Percentiles rank a stretch among this genome's conserved stretches.
phyloP scores from a whole-genome alignment of 2,797 vertebrate genomes.

The Moxostoma hubbsi region DNA sequence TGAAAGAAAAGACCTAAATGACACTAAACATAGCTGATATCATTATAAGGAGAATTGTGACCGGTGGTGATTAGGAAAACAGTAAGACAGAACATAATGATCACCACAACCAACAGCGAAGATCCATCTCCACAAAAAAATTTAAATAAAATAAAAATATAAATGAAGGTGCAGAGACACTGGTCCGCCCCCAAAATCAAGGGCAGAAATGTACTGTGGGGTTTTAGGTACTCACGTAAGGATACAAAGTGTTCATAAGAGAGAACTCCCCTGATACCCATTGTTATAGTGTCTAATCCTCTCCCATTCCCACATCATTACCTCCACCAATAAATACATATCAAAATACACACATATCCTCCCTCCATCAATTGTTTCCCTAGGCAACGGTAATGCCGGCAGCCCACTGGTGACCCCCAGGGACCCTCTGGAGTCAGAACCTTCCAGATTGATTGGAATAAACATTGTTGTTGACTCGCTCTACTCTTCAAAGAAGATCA shows the following conservation, averaged over 20 bases:
- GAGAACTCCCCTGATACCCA: conserved; percentile 55
- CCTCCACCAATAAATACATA: conserved; percentile 34
- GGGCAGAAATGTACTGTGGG: conserved; percentile 24
- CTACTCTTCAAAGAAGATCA: conserved; percentile 78
- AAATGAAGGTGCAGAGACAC: not conserved
- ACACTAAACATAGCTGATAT: conserved; percentile 8
- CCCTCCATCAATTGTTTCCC: conserved; percentile 45
- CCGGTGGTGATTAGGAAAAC: not conserved
- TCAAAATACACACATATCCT: conserved; percentile 31
- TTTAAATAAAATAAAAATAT: not conserved
- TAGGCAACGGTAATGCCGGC: conserved; percentile 59
- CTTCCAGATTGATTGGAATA: conserved; percentile 72
- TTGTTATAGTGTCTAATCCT: conserved; percentile 52
- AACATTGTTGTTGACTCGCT: conserved; percentile 73
- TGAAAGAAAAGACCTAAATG: not conserved
- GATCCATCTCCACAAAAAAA: not conserved
- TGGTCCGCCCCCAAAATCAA: conserved; percentile 17
- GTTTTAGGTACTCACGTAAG: conserved; percentile 30
- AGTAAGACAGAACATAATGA: not conserved
- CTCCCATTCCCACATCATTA: conserved; percentile 35
- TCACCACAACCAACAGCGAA: not conserved
- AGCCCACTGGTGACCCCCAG: conserved; percentile 54
- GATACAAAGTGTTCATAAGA: conserved; percentile 41
- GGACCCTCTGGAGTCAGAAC: conserved; percentile 67
- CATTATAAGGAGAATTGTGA: not conserved